Evolutionary conservation across 2,888 invertebrate genomes (phyloP).

Genomic region (Apodemia hepburni): DNA sequence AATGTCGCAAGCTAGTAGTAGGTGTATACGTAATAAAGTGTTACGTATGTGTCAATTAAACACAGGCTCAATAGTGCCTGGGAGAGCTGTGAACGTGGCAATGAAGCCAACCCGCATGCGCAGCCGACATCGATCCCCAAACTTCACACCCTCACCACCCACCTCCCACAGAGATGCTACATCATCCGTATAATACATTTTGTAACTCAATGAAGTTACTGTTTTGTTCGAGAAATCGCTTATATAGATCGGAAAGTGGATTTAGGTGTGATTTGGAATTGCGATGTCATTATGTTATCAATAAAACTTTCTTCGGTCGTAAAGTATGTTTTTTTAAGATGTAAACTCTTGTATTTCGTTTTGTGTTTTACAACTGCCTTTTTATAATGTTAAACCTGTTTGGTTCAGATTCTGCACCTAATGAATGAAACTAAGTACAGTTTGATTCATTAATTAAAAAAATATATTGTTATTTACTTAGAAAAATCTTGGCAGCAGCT

Average conservation of each 20-base stretch:
- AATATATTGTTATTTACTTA: neutral
- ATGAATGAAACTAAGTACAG: too few relatives aligned
- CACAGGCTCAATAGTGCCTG: conserved; percentile 43
- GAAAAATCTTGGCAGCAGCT: too few relatives aligned
- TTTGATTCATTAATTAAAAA: neutral
- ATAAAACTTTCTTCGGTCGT: neutral
- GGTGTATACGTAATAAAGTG: conserved; percentile 11
- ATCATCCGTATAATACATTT: conserved; percentile 48
- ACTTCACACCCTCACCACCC: conserved; percentile 38
- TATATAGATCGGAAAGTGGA: conserved; percentile 9
- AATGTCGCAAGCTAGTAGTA: conserved; percentile 8
- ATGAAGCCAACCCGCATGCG: conserved; percentile 51
- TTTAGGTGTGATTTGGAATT: conserved; percentile 3
- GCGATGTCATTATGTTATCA: conserved; percentile 3
- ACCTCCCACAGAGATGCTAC: conserved; percentile 35
- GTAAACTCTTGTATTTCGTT: neutral
- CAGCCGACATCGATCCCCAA: conserved; percentile 57
- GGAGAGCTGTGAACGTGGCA: conserved; percentile 36
- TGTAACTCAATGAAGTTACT: conserved; percentile 38
- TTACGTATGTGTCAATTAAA: conserved; percentile 24
- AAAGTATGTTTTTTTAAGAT: neutral
- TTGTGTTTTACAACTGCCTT: neutral
- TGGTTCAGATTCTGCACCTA: neutral
- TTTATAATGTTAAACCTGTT: neutral
- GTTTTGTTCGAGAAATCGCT: conserved; percentile 8